These are phyloP conservation scores for Hydrotaea diabolus DNA, from an alignment of 2,888 invertebrate species.

Conservation along the genomic window DNA sequence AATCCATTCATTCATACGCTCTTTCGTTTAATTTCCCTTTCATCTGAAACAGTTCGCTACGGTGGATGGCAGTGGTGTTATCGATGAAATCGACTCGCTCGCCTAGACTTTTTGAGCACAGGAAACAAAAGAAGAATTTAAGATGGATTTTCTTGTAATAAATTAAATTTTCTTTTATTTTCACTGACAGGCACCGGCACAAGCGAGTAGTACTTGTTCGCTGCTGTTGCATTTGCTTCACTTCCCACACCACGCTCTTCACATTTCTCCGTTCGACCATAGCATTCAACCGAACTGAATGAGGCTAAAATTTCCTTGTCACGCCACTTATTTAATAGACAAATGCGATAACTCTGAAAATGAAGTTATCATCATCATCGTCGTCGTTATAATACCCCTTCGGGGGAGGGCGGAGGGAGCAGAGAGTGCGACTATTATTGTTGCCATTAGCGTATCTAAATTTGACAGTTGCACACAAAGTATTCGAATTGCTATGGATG, in stretches of 20 bases:
- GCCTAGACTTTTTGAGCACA: background rate
- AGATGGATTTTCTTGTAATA: constrained; percentile 32
- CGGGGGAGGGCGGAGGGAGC: background rate
- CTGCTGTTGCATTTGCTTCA: background rate
- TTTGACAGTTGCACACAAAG: constrained; percentile 43
- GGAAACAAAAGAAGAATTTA: background rate
- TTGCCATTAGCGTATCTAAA: constrained; percentile 41
- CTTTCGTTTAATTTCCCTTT: background rate
- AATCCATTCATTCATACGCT: background rate
- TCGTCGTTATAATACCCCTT: constrained; percentile 1
- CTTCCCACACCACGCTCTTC: constrained; percentile 6
- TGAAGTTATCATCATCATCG: constrained; percentile 54
- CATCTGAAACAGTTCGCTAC: background rate
- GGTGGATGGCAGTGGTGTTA: background rate
- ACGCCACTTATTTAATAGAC: constrained; percentile 41
- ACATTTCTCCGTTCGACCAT: constrained; percentile 22
- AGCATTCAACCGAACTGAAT: background rate
- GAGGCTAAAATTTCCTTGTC: constrained; percentile 35
- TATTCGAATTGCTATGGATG: constrained; percentile 2
- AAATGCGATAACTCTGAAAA: constrained; percentile 37
- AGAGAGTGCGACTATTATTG: background rate
- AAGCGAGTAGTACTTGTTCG: constrained; percentile 7
- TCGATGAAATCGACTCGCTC: constrained; percentile 13
- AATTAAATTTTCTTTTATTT: constrained; percentile 12
- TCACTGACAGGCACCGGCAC: constrained; percentile 14